A percentile compares a stretch with the other conserved stretches of the same genome.
Conservation (phyloP, 2,888 invertebrate genomes). For the Cosmia pyralina region DNA sequence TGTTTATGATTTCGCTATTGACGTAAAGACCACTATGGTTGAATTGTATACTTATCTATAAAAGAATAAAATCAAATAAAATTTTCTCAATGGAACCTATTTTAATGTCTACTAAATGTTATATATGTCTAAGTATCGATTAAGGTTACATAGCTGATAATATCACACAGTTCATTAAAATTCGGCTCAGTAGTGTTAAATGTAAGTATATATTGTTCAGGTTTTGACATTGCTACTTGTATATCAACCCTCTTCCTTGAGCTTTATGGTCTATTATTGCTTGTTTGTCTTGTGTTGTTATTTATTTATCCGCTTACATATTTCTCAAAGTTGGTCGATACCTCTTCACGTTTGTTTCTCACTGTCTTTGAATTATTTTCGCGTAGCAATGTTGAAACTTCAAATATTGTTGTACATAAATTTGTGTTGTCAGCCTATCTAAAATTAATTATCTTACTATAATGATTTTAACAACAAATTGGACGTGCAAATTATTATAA, state of each 20-base stretch:
- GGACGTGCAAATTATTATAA: slow-evolving; percentile 36
- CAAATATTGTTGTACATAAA: slow-evolving; percentile 73
- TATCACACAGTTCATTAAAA: slow-evolving; percentile 80
- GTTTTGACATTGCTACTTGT: slow-evolving; percentile 89
- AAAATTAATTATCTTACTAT: slow-evolving; percentile 47
- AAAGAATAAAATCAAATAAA: slow-evolving; percentile 68
- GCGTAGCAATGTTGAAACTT: slow-evolving; percentile 89
- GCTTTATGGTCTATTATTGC: slow-evolving; percentile 67
- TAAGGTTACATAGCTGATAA: slow-evolving; percentile 81
- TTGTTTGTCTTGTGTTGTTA: slow-evolving; percentile 66
- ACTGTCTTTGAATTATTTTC: slow-evolving; percentile 63
- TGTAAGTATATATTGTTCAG: slow-evolving; percentile 77
- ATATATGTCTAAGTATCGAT: slow-evolving; percentile 88
- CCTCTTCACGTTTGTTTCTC: slow-evolving; percentile 60
- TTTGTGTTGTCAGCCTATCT: slow-evolving; percentile 82
- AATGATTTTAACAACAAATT: slow-evolving; percentile 44
- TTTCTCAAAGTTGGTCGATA: slow-evolving; percentile 87
- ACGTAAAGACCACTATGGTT: slow-evolving; percentile 72
- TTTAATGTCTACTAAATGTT: slow-evolving; percentile 89
- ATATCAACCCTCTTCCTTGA: slow-evolving; percentile 57
- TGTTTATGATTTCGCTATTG: slow-evolving; percentile 71
- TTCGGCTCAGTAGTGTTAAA: slow-evolving; percentile 84
- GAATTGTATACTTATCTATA: slow-evolving; percentile 78
- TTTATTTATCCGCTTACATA: slow-evolving; percentile 69
- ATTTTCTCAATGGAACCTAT: slow-evolving; percentile 83